Evolutionary conservation across 2,113 vertebrate genomes (phyloP).

Genomic region (Salvelinus namaycush): DNA sequence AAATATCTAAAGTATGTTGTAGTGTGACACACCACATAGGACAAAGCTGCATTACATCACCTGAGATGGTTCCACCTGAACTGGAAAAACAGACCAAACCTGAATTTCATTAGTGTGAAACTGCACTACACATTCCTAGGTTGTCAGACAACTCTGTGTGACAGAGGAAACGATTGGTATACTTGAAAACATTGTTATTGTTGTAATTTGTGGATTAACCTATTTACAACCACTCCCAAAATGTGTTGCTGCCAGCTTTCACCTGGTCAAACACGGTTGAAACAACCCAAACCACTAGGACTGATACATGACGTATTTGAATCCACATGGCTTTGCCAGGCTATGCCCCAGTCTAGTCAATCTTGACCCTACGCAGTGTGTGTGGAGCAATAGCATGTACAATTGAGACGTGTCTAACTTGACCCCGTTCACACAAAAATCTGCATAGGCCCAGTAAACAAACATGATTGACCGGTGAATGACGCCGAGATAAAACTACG

Average conservation of each 20-base stretch:
- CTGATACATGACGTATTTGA: too few species aligned
- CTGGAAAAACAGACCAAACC: slow-evolving; percentile 71
- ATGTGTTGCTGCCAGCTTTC: not conserved
- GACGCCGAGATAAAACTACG: not conserved
- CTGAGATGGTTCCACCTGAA: slow-evolving; percentile 74
- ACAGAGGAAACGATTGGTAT: not conserved
- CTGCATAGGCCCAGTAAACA: not conserved
- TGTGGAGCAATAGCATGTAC: not conserved
- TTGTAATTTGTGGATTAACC: slow-evolving; percentile 8
- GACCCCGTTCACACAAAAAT: slow-evolving; percentile 12
- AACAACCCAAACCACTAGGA: too few species aligned
- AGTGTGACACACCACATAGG: not conserved
- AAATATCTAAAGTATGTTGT: not conserved
- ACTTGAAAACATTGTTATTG: not conserved
- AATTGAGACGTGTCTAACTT: not conserved
- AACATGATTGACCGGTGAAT: slow-evolving; percentile 1
- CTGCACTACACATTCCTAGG: slow-evolving; percentile 55
- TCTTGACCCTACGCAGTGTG: too few species aligned
- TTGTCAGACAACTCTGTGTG: slow-evolving; percentile 38
- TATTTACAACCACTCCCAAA: slow-evolving; percentile 2
- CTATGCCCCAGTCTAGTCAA: too few species aligned
- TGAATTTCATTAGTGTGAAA: slow-evolving; percentile 49
- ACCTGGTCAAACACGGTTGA: too few species aligned
- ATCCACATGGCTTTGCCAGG: too few species aligned
- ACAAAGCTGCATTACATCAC: not conserved